These are phyloP conservation scores for Dasyurus viverrinus DNA, from an alignment of 2,113 vertebrate species.

Conservation along the genomic window DNA sequence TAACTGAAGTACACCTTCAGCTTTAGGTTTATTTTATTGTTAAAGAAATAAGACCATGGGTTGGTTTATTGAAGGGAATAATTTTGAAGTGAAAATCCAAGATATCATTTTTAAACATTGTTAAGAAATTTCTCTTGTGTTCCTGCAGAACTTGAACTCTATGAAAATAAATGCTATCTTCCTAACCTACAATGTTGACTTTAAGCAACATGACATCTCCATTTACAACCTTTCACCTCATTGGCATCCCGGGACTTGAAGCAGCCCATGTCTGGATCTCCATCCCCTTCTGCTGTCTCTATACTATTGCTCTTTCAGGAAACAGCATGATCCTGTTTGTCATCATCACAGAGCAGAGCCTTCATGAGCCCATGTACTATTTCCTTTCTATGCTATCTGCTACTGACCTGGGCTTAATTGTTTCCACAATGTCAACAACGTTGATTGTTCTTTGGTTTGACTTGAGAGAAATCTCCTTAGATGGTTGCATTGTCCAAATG, in stretches of 20 bases:
- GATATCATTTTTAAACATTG: neutral
- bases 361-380: conserved; percentile 16
- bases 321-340: conserved; percentile 28
- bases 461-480: neutral
- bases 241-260: conserved; percentile 33
- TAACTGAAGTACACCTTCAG: neutral
- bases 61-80: neutral
- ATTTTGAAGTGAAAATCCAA: neutral
- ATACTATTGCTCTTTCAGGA: neutral
- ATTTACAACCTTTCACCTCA: neutral
- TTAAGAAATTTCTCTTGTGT: neutral
- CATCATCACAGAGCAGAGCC: neutral
- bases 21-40: too few relatives aligned
- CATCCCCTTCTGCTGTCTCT: conserved; percentile 9
- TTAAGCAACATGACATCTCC: neutral
- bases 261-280: neutral
- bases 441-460: conserved; percentile 3
- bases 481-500: conserved; percentile 41
- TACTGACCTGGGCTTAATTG: neutral
- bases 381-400: neutral
- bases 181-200: too few relatives aligned
- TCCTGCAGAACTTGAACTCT: neutral
- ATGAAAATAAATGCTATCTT: neutral
- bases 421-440: conserved; percentile 12
- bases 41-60: neutral